These are phyloP conservation scores for Huso huso DNA, from an alignment of 2,797 vertebrate genomes.

Conservation along the genomic window DNA sequence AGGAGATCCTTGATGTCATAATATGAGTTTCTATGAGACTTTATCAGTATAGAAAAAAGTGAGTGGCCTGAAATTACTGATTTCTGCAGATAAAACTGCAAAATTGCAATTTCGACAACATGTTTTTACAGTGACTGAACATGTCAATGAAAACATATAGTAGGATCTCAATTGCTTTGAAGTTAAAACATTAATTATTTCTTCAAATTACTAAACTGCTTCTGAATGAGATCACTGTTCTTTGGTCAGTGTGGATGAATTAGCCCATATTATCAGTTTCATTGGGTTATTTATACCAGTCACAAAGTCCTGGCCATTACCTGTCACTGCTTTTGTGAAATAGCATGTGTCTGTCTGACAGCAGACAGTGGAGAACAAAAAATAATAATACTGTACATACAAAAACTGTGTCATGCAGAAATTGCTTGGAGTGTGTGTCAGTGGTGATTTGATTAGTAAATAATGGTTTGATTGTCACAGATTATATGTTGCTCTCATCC, in stretches of 20 bases:
- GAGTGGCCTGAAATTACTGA: too few species aligned
- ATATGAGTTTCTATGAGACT: too few species aligned
- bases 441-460: slow-evolving; percentile 61
- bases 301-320: slow-evolving; percentile 19
- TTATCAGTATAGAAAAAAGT: too few species aligned
- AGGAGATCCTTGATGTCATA: too few species aligned
- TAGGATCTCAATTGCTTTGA: too few species aligned
- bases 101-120: too few species aligned
- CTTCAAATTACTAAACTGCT: neutral
- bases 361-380: slow-evolving; percentile 43
- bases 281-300: slow-evolving; percentile 8
- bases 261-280: slow-evolving; percentile 43
- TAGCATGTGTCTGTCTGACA: slow-evolving; percentile 46
- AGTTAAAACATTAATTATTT: neutral
- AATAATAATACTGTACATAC: slow-evolving; percentile 46
- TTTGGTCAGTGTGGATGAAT: slow-evolving; percentile 33
- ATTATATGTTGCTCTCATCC: slow-evolving; percentile 69
- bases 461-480: slow-evolving; percentile 79
- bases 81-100: too few species aligned
- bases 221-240: neutral
- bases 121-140: too few species aligned
- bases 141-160: too few species aligned
- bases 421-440: slow-evolving; percentile 69
- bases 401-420: slow-evolving; percentile 68
- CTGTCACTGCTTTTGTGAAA: slow-evolving; percentile 57